These are phyloP conservation scores for Pristionchus entomophagus DNA, from an alignment of 2,888 invertebrate species.

Conservation along the genomic window DNA sequence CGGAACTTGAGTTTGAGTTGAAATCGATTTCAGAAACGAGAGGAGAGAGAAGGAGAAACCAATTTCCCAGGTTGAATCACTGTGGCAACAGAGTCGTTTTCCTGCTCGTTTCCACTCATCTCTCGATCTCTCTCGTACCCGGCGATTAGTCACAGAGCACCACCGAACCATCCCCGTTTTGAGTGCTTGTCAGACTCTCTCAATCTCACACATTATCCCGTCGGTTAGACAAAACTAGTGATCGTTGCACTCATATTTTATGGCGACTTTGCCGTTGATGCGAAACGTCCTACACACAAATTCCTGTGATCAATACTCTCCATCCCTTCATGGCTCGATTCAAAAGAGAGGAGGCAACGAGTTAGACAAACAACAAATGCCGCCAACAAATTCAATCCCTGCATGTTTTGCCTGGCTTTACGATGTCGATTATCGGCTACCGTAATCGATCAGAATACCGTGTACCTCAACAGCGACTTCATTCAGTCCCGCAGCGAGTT, in stretches of 20 bases:
- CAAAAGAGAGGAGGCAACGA: background rate
- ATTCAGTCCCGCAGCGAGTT: slow-evolving; percentile 61
- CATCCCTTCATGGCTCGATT: background rate
- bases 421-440: background rate
- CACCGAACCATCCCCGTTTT: slow-evolving; percentile 5
- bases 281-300: background rate
- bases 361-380: slow-evolving; percentile 32
- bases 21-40: slow-evolving; percentile 17
- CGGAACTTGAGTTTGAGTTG: background rate
- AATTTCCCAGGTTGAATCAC: background rate
- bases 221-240: too few species aligned
- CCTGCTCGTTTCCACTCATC: background rate
- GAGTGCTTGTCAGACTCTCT: background rate
- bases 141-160: background rate
- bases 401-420: background rate
- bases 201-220: background rate
- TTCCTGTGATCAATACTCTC: background rate
- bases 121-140: background rate
- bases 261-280: too few species aligned
- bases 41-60: background rate
- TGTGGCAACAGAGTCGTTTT: slow-evolving; percentile 31
- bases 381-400: background rate
- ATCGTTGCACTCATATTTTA: too few species aligned
- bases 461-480: slow-evolving; percentile 63
- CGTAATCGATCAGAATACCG: background rate